Conservation (phyloP, 2,113 vertebrate species). For the Alethe diademata region DNA sequence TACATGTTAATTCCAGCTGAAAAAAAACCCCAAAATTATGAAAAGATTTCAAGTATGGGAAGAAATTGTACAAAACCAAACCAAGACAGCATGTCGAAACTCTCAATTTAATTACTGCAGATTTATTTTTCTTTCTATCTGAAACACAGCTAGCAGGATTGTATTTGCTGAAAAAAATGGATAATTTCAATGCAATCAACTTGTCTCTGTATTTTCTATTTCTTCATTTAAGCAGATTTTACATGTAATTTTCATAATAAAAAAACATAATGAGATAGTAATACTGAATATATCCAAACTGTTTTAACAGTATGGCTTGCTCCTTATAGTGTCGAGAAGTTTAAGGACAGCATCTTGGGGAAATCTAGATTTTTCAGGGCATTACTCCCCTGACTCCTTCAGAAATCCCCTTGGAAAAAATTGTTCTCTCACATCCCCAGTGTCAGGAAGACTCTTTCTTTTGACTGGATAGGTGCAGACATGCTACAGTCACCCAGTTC, state of each 20-base stretch:
- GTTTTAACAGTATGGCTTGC: not conserved
- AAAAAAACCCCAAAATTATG: not conserved
- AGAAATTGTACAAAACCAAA: not conserved
- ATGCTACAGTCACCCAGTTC: not conserved
- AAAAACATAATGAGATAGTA: not conserved
- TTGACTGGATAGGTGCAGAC: not conserved
- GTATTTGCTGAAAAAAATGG: slow-evolving; percentile 30
- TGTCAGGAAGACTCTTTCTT: not conserved
- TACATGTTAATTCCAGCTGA: not conserved
- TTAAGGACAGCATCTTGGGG: not conserved
- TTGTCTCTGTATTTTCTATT: not conserved
- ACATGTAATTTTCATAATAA: not conserved
- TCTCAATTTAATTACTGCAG: slow-evolving; percentile 71
- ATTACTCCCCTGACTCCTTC: not conserved
- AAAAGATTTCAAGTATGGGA: not conserved
- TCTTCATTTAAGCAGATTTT: not conserved
- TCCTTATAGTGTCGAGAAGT: not conserved
- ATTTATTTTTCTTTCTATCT: slow-evolving; percentile 69
- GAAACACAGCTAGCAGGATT: slow-evolving; percentile 20
- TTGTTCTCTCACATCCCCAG: not conserved
- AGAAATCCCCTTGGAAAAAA: not conserved
- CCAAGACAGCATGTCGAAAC: slow-evolving; percentile 17
- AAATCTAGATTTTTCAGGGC: not conserved
- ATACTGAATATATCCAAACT: not conserved
- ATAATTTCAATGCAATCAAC: slow-evolving; percentile 17